Conservation (phyloP, 2,113 vertebrate genomes). For the Burhinus bistriatus region DNA sequence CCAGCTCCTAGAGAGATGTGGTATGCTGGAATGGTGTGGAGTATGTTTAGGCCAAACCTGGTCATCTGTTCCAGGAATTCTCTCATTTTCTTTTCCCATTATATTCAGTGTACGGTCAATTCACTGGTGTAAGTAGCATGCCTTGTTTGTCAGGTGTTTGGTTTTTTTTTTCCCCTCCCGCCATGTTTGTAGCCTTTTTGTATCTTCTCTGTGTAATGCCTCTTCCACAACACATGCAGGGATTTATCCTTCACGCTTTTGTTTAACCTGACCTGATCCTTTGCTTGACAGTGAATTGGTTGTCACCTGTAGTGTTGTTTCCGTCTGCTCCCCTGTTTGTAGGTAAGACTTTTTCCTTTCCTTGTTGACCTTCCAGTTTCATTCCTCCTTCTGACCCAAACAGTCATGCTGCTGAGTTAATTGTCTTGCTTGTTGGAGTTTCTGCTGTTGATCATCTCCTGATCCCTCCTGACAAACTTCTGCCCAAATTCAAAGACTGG, state of each 20-base stretch:
- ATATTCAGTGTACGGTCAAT: neutral
- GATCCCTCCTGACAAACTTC: conserved; percentile 1
- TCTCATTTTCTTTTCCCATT: neutral
- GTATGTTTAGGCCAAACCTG: neutral
- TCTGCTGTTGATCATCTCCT: conserved; percentile 11
- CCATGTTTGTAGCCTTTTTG: neutral
- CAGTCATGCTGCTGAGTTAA: conserved; percentile 5
- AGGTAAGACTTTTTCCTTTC: neutral
- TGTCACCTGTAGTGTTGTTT: neutral
- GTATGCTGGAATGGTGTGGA: neutral
- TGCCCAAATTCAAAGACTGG: conserved; percentile 16
- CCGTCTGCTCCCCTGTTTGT: neutral
- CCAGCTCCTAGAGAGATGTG: neutral
- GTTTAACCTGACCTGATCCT: neutral
- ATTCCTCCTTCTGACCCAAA: neutral
- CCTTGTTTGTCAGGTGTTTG: neutral
- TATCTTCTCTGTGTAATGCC: neutral
- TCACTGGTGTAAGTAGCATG: neutral
- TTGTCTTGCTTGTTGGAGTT: conserved; percentile 24
- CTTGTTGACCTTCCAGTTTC: neutral
- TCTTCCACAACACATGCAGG: neutral
- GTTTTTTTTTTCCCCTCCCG: neutral
- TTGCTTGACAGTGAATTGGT: neutral
- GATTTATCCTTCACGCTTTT: conserved; percentile 4
- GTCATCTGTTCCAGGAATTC: neutral